phyloP scores from a whole-genome alignment of 2,113 vertebrate species.

The Microcebus murinus region DNA sequence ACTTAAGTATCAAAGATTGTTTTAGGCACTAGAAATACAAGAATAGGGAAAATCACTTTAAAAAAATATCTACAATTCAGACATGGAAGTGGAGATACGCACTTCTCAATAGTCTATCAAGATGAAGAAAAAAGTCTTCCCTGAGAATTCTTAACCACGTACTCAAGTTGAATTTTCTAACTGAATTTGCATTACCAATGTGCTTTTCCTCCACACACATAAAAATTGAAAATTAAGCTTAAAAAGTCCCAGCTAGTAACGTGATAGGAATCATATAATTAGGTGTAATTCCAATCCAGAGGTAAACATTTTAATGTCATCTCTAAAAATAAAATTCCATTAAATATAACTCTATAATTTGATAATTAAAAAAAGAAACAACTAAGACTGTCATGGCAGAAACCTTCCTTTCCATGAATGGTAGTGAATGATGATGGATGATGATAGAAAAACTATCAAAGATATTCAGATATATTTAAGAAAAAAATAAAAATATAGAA shows the following conservation, averaged over 20 bases:
- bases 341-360: neutral
- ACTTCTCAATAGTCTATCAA: neutral
- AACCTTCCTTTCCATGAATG: neutral
- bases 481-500: neutral
- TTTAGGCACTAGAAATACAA: neutral
- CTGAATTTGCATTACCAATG: neutral
- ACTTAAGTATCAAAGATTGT: neutral
- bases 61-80: neutral
- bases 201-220: neutral
- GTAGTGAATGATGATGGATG: neutral
- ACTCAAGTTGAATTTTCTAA: neutral
- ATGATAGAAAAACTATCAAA: neutral
- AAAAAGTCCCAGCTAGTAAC: neutral
- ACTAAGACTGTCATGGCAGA: neutral
- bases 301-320: neutral
- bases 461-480: neutral
- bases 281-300: neutral
- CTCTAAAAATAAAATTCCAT: neutral
- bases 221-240: constrained; percentile 6
- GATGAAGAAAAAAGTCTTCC: neutral
- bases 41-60: neutral
- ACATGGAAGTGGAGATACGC: neutral
- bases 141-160: neutral
- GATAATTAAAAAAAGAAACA: neutral
- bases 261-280: neutral